These are phyloP conservation scores for Nyctalus aviator DNA, from an alignment of 2,797 vertebrate species.

Conservation along the genomic window DNA sequence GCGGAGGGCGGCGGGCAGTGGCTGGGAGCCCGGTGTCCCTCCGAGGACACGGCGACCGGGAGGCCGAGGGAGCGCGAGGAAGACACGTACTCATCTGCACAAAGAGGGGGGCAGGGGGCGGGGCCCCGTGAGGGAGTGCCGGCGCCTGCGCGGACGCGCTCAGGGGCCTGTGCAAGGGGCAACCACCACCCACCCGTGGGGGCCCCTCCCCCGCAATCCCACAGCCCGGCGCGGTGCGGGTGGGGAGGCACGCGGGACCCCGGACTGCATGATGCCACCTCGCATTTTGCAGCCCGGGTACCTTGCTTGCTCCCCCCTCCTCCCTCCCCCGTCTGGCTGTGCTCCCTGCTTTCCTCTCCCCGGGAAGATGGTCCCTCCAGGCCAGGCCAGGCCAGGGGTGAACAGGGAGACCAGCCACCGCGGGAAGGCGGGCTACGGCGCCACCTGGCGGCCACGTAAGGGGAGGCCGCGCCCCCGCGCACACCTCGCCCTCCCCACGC, in stretches of 20 bases:
- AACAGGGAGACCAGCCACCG: rapidly evolving
- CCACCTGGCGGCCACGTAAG: neutral
- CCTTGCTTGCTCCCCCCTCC: neutral
- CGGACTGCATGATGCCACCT: neutral
- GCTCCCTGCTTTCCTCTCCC: neutral
- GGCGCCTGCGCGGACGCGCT: no score
- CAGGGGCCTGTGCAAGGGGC: rapidly evolving
- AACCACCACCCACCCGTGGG: rapidly evolving
- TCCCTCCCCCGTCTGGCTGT: neutral
- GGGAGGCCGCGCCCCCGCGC: neutral
- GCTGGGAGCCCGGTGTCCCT: constrained; percentile 56
- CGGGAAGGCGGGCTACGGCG: rapidly evolving
- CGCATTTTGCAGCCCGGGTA: neutral
- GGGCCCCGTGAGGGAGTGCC: neutral
- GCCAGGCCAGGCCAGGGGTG: neutral
- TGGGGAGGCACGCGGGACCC: rapidly evolving
- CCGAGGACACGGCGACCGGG: neutral
- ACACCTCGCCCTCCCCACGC: no score
- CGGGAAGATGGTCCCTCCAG: neutral
- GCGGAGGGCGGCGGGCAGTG: neutral
- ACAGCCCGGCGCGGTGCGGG: rapidly evolving
- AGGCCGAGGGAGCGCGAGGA: constrained; percentile 83
- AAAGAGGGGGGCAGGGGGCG: neutral
- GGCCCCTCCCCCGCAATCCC: rapidly evolving
- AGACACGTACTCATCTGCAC: constrained; percentile 94